phyloP scores from a whole-genome alignment of 2,113 vertebrate species.

The Corythornis madagascariensis region DNA sequence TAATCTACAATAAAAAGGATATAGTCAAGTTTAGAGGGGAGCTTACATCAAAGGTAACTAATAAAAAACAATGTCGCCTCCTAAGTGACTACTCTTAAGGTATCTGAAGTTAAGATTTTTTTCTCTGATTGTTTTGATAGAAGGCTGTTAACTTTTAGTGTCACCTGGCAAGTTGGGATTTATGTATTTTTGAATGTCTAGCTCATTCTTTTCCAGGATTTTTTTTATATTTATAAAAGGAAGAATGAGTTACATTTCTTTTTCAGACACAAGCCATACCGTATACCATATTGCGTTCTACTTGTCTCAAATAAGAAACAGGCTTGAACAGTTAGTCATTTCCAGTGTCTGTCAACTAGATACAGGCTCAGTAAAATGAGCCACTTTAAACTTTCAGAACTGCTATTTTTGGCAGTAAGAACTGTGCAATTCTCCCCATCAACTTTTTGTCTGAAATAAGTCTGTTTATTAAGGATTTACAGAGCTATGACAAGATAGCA shows the following conservation, averaged over 20 bases:
- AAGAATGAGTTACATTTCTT: constrained; percentile 19
- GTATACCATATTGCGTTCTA: constrained; percentile 45
- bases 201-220: background rate
- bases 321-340: constrained; percentile 48
- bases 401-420: constrained; percentile 4
- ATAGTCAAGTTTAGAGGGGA: background rate
- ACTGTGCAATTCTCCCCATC: background rate
- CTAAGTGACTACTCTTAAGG: background rate
- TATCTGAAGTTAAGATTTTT: background rate
- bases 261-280: constrained; percentile 33
- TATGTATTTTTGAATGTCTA: background rate
- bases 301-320: constrained; percentile 47
- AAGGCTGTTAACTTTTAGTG: background rate
- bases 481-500: background rate
- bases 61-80: background rate
- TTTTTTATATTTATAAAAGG: background rate
- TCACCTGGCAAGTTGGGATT: background rate
- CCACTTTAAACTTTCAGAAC: constrained; percentile 12
- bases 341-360: constrained; percentile 45
- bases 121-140: background rate
- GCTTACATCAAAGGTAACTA: background rate
- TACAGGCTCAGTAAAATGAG: constrained; percentile 20
- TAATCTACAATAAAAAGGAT: background rate
- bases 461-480: constrained; percentile 25
- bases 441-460: background rate